A percentile compares a stretch with the other conserved stretches of the same genome.
phyloP scores from a whole-genome alignment of 1,140 invertebrate species.

The Druon quercuslanigerum region DNA sequence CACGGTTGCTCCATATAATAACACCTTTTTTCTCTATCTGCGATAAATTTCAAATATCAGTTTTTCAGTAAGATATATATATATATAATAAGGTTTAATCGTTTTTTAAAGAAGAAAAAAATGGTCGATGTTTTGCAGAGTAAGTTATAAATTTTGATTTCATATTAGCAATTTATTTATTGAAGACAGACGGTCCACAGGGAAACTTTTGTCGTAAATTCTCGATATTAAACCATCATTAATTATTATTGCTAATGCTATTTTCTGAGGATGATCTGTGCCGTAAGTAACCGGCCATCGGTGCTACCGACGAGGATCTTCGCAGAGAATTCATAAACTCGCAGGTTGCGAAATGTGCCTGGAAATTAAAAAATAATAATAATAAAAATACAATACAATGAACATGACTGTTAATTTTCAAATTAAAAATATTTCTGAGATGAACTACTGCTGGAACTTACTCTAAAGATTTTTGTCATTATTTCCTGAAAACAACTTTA shows the following conservation, averaged over 20 bases:
- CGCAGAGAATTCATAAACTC: slow-evolving; percentile 33
- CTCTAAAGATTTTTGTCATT: slow-evolving; percentile 1
- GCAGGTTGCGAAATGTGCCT: slow-evolving; percentile 36
- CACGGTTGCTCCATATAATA: no score
- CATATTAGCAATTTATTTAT: background rate
- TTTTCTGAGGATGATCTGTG: background rate
- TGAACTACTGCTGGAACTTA: no score
- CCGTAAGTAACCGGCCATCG: slow-evolving; percentile 18
- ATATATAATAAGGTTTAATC: no score
- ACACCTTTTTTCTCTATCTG: no score
- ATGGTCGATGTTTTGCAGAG: background rate
- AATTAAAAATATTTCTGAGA: no score
- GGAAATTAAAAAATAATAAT: background rate
- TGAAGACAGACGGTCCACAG: background rate
- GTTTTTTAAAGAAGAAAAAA: no score
- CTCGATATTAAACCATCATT: slow-evolving; percentile 5
- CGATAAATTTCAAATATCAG: no score
- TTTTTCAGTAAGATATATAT: no score
- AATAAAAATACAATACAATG: background rate
- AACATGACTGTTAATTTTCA: background rate
- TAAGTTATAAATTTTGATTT: background rate
- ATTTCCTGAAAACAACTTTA: background rate
- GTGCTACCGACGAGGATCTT: slow-evolving; percentile 8
- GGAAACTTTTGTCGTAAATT: background rate
- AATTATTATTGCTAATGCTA: background rate